These are phyloP conservation scores for Clostera curtula DNA, from an alignment of 2,888 invertebrate species.

Conservation along the genomic window DNA sequence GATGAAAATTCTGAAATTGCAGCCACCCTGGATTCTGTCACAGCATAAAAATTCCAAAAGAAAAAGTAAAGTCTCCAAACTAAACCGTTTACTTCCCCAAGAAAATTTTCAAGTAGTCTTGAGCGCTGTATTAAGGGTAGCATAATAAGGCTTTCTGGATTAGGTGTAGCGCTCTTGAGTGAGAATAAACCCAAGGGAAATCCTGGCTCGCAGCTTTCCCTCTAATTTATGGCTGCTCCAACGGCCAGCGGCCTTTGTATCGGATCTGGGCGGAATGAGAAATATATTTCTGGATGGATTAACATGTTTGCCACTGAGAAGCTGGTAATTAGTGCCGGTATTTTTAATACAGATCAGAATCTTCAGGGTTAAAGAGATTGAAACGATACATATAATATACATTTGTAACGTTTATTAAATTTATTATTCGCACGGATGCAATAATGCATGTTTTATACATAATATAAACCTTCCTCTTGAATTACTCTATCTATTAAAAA, in stretches of 20 bases:
- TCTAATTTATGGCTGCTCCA: conserved; percentile 70
- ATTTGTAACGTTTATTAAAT: too few species aligned
- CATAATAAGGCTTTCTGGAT: conserved; percentile 75
- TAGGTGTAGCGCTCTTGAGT: conserved; percentile 72
- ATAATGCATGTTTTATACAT: too few species aligned
- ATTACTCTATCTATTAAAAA: too few species aligned
- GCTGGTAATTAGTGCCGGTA: conserved; percentile 57
- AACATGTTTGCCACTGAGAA: conserved; percentile 56
- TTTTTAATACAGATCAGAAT: conserved; percentile 20
- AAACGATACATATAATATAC: too few species aligned
- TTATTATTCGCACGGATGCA: too few species aligned
- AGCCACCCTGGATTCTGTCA: conserved; percentile 7
- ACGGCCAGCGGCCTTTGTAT: conserved; percentile 71
- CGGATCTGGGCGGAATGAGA: conserved; percentile 64
- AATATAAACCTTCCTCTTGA: too few species aligned
- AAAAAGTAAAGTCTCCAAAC: conserved; percentile 31
- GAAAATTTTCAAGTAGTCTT: conserved; percentile 73
- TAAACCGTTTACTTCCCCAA: conserved; percentile 55
- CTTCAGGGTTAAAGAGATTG: conserved; percentile 1
- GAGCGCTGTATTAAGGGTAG: conserved; percentile 72
- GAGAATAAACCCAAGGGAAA: conserved; percentile 74
- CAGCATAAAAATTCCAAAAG: conserved; percentile 30
- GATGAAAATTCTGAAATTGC: conserved; percentile 9
- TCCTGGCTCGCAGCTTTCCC: conserved; percentile 71
- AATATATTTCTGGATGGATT: conserved; percentile 69